A percentile compares a stretch with the other conserved stretches of the same genome.
Evolutionary conservation across 2,113 vertebrate genomes (phyloP).

Genomic region (Chlorodrepanis virens): DNA sequence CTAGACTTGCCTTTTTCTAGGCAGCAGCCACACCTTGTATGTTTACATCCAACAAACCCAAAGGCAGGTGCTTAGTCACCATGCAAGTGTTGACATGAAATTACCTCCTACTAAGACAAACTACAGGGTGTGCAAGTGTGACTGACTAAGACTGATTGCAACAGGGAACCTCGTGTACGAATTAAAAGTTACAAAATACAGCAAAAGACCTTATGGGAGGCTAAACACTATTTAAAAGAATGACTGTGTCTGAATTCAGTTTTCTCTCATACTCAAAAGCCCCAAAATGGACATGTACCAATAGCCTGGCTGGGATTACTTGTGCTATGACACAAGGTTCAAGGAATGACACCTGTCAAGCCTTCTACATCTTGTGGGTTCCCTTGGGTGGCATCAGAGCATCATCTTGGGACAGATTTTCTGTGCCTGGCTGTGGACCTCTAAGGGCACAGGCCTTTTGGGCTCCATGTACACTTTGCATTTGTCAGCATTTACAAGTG

Average conservation of each 20-base stretch:
- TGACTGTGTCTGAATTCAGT: background rate
- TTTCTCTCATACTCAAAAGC: background rate
- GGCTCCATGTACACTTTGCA: background rate
- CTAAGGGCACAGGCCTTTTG: background rate
- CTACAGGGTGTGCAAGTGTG: background rate
- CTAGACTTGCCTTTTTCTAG: background rate
- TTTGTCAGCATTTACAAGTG: background rate
- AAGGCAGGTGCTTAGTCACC: conserved; percentile 32
- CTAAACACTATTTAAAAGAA: background rate
- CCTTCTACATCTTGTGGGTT: background rate
- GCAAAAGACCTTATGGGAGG: background rate
- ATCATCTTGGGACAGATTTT: background rate
- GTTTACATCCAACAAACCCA: background rate
- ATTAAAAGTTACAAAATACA: conserved; percentile 28
- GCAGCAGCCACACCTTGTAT: background rate
- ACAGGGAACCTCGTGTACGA: background rate
- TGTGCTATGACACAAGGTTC: background rate
- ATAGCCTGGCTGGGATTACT: background rate
- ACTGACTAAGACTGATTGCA: conserved; percentile 2
- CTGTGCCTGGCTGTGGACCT: background rate
- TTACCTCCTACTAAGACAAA: background rate
- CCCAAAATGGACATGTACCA: background rate
- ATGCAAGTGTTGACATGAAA: background rate
- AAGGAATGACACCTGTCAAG: background rate
- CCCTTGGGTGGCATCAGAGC: background rate